Base-by-base conservation (phyloP, 2,797 vertebrate genomes). In the Tragelaphus oryx region DNA sequence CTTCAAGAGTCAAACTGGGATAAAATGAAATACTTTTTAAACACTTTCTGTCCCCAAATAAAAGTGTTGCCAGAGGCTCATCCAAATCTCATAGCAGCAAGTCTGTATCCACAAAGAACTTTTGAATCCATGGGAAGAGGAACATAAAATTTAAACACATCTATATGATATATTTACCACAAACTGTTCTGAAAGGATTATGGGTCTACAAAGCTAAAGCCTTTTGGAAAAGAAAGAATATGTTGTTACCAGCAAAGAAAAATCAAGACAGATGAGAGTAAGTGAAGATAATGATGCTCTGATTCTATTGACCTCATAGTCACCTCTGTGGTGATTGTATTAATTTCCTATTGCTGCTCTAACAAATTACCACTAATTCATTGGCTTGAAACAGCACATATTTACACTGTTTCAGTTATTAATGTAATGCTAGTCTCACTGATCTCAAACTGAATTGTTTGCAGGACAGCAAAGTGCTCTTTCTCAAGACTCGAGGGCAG, bases 41-140 rank as follows among this genome's bases (percentile, higher is more conserved):
- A 79, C 17, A 24, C 1, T 59, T 30, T 83, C 12, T 93, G 10
- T 59, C 18, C 18, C 22, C 11, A 96, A 96, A 96, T 59, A 28
- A 96, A 97, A 97, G 62, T 37, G 85, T 91, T 96, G 30, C 16
- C 1, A 92, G 86, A 33, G 92, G 30, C 16, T 33, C 3, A 1
- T 18, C 3, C 71, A 89, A 18, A 13, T 26, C 0, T 82, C 8
- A 3, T 11, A 8, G 78, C 4, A 16, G 60, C 4, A 94, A 75
- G 10, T 9, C 48, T 86, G 5, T 80, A 83, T 91, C 97, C 44
- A 88, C n/a, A 57, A 62, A 89, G 30, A 88, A 65, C 24, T 37
- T 80, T 83, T 52, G 14, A 95, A 96, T 48, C 54, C 78, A 55
- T 3, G 8, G 96, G 41, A 90, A 95, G 44, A 59, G 14, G 28